Percentiles rank a stretch among this genome's conserved stretches.
phyloP scores from a whole-genome alignment of 2,797 vertebrate genomes.

The Leptoclinus maculatus region DNA sequence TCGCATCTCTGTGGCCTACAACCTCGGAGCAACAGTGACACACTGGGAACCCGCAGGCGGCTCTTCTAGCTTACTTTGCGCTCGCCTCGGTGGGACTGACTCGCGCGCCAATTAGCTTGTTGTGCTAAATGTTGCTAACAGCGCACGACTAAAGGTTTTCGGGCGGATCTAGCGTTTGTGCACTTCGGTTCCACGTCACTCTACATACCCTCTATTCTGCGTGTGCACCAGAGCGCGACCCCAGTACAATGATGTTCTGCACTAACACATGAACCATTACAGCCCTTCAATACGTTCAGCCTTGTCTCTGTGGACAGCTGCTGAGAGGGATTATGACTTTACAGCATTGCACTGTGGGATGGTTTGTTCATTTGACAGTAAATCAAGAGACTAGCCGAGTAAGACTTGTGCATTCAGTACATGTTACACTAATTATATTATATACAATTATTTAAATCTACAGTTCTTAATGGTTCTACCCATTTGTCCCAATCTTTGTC shows the following conservation, averaged over 20 bases:
- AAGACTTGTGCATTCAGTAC: neutral
- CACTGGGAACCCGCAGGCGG: neutral
- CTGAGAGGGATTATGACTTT: neutral
- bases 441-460: constrained; percentile 14
- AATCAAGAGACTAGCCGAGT: constrained; percentile 1
- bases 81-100: neutral
- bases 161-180: neutral
- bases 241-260: neutral
- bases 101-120: neutral
- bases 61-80: neutral
- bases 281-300: neutral
- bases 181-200: neutral
- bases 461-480: constrained; percentile 9
- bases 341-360: neutral
- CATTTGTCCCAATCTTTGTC: constrained; percentile 26
- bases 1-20: neutral
- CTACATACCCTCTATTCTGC: neutral
- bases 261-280: neutral
- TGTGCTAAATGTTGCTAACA: neutral
- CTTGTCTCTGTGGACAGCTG: constrained; percentile 3
- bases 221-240: neutral
- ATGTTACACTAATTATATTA: constrained; percentile 1
- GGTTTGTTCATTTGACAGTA: neutral
- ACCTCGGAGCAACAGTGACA: neutral
- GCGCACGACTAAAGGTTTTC: neutral